Percentiles rank a stretch among this genome's conserved stretches.
Conservation (phyloP, 2,797 vertebrate species). For the Parotocinclus haroldoi region DNA sequence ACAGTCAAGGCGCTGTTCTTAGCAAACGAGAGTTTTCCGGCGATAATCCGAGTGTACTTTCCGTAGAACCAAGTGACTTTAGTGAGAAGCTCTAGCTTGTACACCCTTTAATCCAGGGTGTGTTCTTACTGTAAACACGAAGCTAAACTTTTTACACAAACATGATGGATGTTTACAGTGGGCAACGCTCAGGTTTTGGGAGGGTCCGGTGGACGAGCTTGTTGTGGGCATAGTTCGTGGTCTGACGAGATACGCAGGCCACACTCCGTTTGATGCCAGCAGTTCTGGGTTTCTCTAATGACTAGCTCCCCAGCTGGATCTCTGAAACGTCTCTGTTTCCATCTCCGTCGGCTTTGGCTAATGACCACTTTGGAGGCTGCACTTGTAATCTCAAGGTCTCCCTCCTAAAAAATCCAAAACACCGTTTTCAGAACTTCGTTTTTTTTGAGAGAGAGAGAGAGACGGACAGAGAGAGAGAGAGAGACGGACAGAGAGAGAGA, state of each 20-base stretch:
- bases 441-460: too few species aligned
- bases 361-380: conserved; percentile 20
- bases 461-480: too few species aligned
- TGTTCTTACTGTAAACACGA: not conserved
- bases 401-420: conserved; percentile 8
- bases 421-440: not conserved
- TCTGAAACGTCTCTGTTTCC: conserved; percentile 16
- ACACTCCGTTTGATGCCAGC: conserved; percentile 29
- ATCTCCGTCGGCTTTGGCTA: conserved; percentile 17
- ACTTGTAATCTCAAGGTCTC: conserved; percentile 16
- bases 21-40: too few species aligned
- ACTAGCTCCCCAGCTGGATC: conserved; percentile 35
- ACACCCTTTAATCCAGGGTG: not conserved
- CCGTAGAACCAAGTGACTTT: too few species aligned
- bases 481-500: too few species aligned
- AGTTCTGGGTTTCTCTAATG: conserved; percentile 42
- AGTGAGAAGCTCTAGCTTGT: not conserved
- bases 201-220: conserved; percentile 27
- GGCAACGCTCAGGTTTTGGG: conserved; percentile 15
- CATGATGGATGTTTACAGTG: conserved; percentile 10
- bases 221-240: conserved; percentile 40
- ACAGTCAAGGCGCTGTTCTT: too few species aligned
- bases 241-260: conserved; percentile 18
- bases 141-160: not conserved
- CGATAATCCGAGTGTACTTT: too few species aligned